Evolutionary conservation across 2,797 vertebrate species (phyloP).

Genomic region (Sebastes hubbsi): DNA sequence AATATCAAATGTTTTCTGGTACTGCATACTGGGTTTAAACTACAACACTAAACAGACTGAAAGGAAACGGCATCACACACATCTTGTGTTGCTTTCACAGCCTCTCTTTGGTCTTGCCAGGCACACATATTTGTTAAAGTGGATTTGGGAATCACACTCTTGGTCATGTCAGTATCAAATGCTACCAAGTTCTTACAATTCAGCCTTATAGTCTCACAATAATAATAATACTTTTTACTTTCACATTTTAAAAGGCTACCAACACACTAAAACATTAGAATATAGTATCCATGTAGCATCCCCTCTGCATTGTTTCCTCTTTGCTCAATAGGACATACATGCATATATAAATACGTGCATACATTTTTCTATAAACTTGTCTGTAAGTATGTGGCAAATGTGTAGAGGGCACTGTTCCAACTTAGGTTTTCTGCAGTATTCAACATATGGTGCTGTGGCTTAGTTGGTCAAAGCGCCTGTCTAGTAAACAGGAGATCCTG

Average conservation of each 20-base stretch:
- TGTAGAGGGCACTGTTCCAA: neutral
- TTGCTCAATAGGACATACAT: neutral
- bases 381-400: neutral
- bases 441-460: neutral
- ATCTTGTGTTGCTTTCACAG: neutral
- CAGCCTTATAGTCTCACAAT: neutral
- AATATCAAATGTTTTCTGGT: neutral
- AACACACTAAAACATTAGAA: neutral
- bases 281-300: neutral
- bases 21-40: neutral
- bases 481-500: conserved; percentile 6
- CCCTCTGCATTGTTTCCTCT: neutral
- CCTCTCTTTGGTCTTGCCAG: neutral
- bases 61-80: neutral
- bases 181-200: neutral
- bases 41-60: neutral
- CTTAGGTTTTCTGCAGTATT: rapidly evolving
- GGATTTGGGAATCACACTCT: neutral
- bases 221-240: neutral
- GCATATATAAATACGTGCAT: neutral
- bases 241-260: neutral
- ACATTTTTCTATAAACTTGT: neutral
- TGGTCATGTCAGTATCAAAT: neutral
- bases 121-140: neutral
- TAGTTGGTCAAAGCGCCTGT: neutral